Evolutionary conservation across 1,140 invertebrate genomes (phyloP).

Genomic region (Anastrepha ludens): DNA sequence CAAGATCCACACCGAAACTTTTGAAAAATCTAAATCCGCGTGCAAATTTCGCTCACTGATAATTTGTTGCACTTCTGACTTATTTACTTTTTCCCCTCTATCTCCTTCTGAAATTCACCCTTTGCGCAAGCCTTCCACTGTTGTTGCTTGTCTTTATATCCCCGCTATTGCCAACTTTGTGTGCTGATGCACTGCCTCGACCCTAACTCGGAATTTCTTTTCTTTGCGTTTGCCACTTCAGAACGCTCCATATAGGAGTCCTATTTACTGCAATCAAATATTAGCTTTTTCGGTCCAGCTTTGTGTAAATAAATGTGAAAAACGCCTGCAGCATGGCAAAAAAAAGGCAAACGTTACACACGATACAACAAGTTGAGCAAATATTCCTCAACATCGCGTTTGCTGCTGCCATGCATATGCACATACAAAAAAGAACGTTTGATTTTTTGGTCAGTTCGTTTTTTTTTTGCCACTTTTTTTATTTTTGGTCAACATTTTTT

Average conservation of each 20-base stretch:
- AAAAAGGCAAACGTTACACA: not conserved
- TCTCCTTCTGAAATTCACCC: not conserved
- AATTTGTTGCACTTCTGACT: not conserved
- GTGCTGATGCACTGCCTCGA: not conserved
- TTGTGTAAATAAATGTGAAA: not conserved
- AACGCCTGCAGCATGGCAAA: too few relatives aligned
- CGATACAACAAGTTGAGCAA: not conserved
- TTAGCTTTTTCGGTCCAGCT: not conserved
- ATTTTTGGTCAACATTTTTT: too few relatives aligned
- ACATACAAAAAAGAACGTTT: not conserved
- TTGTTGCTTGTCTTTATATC: not conserved
- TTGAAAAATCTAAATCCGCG: too few relatives aligned
- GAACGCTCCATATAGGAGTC: not conserved
- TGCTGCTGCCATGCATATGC: not conserved
- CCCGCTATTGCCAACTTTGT: not conserved
- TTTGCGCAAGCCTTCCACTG: not conserved
- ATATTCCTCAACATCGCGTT: not conserved
- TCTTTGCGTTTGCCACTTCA: too few relatives aligned
- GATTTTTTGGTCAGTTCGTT: too few relatives aligned
- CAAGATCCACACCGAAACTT: too few relatives aligned
- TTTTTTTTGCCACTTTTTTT: too few relatives aligned
- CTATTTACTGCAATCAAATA: slow-evolving; percentile 1
- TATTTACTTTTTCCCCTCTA: not conserved
- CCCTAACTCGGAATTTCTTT: not conserved
- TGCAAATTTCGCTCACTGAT: not conserved